These are phyloP conservation scores for Nettapus auritus DNA, from an alignment of 2,113 vertebrate genomes.

Conservation along the genomic window DNA sequence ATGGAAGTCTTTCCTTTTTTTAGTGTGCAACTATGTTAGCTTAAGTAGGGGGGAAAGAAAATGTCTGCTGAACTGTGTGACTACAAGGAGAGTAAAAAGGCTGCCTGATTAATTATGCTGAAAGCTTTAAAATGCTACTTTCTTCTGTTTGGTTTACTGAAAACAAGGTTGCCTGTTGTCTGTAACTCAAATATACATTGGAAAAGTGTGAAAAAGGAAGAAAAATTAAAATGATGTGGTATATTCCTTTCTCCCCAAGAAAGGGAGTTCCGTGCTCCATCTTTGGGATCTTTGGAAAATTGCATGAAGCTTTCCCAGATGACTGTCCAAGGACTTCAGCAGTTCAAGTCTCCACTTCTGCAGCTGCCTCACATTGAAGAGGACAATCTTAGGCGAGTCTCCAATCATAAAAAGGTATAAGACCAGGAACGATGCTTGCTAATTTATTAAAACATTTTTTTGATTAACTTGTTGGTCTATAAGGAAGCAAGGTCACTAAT, in stretches of 20 bases:
- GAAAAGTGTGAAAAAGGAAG: neutral
- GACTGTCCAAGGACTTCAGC: conserved; percentile 95
- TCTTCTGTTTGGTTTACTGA: neutral
- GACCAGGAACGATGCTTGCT: neutral
- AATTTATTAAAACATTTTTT: neutral
- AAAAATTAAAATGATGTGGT: conserved; percentile 12
- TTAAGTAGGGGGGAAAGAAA: neutral
- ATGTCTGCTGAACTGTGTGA: neutral
- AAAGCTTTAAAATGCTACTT: neutral
- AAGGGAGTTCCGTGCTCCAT: conserved; percentile 93
- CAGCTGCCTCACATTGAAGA: conserved; percentile 98
- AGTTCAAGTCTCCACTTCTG: conserved; percentile 93
- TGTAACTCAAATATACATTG: neutral
- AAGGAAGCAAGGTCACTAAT: neutral
- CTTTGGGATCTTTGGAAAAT: conserved; percentile 94
- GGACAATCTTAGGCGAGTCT: conserved; percentile 89
- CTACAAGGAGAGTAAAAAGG: neutral
- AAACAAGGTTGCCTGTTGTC: neutral
- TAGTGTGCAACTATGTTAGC: neutral
- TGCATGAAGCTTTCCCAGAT: conserved; percentile 99
- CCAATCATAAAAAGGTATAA: conserved; percentile 84
- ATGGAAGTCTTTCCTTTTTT: neutral
- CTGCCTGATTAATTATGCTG: neutral
- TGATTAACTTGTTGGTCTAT: neutral
- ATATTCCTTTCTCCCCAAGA: conserved; percentile 78